Evolutionary conservation across 1,140 invertebrate species (phyloP).

Genomic region (Ceratosolen solmsi): DNA sequence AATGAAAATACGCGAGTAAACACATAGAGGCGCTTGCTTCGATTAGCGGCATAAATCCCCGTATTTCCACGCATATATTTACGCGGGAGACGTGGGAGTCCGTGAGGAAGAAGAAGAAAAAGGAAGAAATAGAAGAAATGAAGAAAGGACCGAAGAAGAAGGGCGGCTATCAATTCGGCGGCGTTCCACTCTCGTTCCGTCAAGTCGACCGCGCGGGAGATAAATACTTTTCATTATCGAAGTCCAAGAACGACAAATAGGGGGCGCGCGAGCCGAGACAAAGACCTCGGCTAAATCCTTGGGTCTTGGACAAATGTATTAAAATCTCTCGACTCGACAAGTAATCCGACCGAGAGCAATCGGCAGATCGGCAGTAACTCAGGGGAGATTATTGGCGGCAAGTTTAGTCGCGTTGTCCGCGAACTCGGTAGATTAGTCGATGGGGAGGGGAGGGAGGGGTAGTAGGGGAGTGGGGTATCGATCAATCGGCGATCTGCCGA

Average conservation of each 20-base stretch:
- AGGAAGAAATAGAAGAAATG: no score
- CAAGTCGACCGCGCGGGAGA: not conserved
- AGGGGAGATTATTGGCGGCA: not conserved
- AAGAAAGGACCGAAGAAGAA: no score
- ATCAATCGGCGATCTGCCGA: not conserved
- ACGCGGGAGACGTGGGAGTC: not conserved
- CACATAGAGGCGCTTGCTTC: not conserved
- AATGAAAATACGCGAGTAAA: not conserved
- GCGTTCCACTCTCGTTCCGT: not conserved
- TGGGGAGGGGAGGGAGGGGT: no score
- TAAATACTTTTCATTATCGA: constrained; percentile 6
- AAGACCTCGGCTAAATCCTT: not conserved
- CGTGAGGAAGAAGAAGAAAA: no score
- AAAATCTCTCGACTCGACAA: not conserved
- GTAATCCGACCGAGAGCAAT: not conserved
- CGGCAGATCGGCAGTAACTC: not conserved
- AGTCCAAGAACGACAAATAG: not conserved
- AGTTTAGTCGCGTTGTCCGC: no score
- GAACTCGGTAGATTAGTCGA: not conserved
- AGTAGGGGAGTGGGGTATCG: no score
- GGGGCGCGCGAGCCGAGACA: not conserved
- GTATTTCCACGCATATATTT: not conserved
- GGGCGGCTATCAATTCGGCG: not conserved
- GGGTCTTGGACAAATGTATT: not conserved
- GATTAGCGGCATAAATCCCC: not conserved